These are phyloP conservation scores for Odocoileus hemionus DNA, from an alignment of 2,113 vertebrate species.

Conservation along the genomic window DNA sequence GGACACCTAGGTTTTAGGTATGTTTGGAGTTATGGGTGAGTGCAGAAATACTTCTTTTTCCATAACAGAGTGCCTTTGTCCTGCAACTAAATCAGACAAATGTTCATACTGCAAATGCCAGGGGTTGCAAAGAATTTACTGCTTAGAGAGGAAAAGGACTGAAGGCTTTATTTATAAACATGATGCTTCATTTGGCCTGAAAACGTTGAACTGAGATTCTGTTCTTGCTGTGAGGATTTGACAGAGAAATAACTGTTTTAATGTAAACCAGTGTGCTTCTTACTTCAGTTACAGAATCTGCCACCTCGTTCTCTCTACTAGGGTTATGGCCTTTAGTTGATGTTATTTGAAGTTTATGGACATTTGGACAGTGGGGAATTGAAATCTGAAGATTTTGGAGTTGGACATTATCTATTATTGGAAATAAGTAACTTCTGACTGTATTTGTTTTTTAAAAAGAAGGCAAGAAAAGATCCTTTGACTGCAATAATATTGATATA, in stretches of 20 bases:
- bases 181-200: slow-evolving; percentile 47
- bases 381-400: background rate
- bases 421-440: background rate
- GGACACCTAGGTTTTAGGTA: background rate
- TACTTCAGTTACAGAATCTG: background rate
- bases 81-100: slow-evolving; percentile 23
- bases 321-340: background rate
- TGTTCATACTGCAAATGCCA: slow-evolving; percentile 36
- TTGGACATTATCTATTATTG: background rate
- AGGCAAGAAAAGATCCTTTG: background rate
- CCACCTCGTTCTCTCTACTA: background rate
- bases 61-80: slow-evolving; percentile 29
- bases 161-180: slow-evolving; percentile 53
- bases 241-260: slow-evolving; percentile 38
- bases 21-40: background rate
- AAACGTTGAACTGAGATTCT: slow-evolving; percentile 43
- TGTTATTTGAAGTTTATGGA: slow-evolving; percentile 22
- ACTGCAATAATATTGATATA: background rate
- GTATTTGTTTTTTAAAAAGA: background rate
- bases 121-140: slow-evolving; percentile 43
- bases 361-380: background rate
- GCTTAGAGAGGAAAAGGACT: slow-evolving; percentile 12
- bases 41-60: slow-evolving; percentile 11
- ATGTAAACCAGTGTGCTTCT: background rate
- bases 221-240: background rate